phyloP scores from a whole-genome alignment of 2,113 vertebrate genomes.

The Origma solitaria region DNA sequence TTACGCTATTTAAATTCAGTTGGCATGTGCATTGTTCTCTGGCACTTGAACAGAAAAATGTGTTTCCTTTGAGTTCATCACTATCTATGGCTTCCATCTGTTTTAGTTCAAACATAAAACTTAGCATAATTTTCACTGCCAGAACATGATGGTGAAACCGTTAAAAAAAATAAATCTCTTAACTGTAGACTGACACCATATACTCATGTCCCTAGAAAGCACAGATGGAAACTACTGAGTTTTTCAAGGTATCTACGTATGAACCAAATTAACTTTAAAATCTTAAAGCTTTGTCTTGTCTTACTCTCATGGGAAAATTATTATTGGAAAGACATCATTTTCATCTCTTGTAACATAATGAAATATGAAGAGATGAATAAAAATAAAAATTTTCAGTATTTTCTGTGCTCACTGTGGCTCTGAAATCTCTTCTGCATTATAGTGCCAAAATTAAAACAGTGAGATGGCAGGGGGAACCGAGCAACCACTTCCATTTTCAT shows the following conservation, averaged over 20 bases:
- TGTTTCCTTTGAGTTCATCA: slow-evolving; percentile 28
- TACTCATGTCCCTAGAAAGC: not conserved
- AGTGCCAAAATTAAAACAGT: not conserved
- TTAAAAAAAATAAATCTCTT: not conserved
- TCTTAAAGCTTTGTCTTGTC: not conserved
- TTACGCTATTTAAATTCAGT: slow-evolving; percentile 27
- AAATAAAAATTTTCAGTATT: not conserved
- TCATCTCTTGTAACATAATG: not conserved
- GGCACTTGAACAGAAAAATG: not conserved
- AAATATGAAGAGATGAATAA: not conserved
- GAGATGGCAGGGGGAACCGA: not conserved
- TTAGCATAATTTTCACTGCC: slow-evolving; percentile 6
- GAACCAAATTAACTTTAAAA: not conserved
- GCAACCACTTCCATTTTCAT: not conserved
- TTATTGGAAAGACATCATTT: not conserved
- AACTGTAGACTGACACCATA: not conserved
- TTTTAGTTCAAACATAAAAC: slow-evolving; percentile 18
- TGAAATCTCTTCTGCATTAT: not conserved
- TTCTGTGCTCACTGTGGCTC: not conserved
- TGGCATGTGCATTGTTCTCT: slow-evolving; percentile 16
- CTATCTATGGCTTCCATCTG: slow-evolving; percentile 49
- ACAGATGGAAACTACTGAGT: not conserved
- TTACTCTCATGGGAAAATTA: not conserved
- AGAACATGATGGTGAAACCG: not conserved
- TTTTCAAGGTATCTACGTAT: not conserved